Conservation (phyloP, 1,140 invertebrate species). For the Hyposmocoma kahamanoa region DNA sequence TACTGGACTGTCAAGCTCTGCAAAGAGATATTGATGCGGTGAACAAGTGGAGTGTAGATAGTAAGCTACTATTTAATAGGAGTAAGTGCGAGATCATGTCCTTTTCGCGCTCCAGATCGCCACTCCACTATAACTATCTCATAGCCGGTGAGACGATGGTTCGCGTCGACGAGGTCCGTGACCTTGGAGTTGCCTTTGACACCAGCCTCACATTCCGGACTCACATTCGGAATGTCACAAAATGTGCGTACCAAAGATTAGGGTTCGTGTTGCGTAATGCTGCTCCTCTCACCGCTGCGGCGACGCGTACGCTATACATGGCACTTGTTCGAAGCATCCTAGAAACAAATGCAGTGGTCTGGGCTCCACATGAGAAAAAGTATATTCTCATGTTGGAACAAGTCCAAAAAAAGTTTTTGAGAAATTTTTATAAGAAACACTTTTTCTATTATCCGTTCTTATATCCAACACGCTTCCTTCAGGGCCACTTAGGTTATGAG, state of each 20-base stretch:
- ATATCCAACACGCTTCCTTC: too few relatives aligned
- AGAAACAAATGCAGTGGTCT: neutral
- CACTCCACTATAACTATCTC: neutral
- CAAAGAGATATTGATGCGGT: slow-evolving; percentile 3
- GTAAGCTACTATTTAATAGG: neutral
- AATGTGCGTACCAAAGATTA: neutral
- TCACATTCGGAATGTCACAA: neutral
- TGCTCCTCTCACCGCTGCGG: neutral
- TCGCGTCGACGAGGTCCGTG: neutral
- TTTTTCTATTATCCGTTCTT: neutral
- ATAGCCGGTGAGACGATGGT: neutral
- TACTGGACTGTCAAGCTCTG: neutral
- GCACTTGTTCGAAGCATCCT: neutral
- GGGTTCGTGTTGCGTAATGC: slow-evolving; percentile 4
- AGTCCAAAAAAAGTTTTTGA: neutral
- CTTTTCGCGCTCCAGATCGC: neutral
- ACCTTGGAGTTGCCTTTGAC: slow-evolving; percentile 3
- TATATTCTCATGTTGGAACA: slow-evolving; percentile 3
- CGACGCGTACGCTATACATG: neutral
- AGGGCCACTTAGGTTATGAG: too few relatives aligned
- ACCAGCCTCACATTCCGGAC: neutral
- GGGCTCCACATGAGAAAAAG: neutral
- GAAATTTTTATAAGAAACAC: neutral
- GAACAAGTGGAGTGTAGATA: neutral
- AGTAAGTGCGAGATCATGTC: slow-evolving; percentile 6